Percentiles rank a stretch among this genome's conserved stretches.
These are phyloP conservation scores for Agrypnia vestita DNA, from an alignment of 1,140 invertebrate genomes.

Conservation along the genomic window DNA sequence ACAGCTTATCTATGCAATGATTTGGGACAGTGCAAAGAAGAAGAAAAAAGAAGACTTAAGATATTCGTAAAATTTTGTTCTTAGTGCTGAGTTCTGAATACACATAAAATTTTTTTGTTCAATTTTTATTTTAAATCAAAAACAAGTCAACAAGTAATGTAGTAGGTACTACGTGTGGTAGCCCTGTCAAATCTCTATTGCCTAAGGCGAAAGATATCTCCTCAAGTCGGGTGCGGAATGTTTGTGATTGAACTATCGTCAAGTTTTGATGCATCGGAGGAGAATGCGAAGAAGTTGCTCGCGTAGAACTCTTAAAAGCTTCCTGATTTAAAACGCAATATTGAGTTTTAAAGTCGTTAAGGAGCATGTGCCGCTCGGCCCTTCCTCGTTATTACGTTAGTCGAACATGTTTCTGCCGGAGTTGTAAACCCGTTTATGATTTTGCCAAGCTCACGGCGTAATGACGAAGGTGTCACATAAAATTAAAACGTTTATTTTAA, in stretches of 20 bases:
- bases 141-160: no score
- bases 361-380: conserved; percentile 6
- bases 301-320: conserved; percentile 8
- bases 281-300: not conserved
- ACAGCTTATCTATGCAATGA: no score
- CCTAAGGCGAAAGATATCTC: conserved; percentile 1
- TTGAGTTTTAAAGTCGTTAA: conserved; percentile 33
- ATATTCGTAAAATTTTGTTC: no score
- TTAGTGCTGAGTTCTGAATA: no score
- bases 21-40: no score
- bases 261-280: conserved; percentile 2
- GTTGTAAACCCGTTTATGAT: conserved; percentile 21
- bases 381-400: conserved; percentile 7
- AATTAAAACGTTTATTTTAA: conserved; percentile 10
- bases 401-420: not conserved
- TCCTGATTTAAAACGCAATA: conserved; percentile 34
- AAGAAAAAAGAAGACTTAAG: no score
- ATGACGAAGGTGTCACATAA: conserved; percentile 9
- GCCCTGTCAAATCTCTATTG: not conserved
- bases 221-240: conserved; percentile 12
- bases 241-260: conserved; percentile 24
- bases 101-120: no score
- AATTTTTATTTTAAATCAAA: no score
- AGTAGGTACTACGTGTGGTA: not conserved
- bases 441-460: not conserved